Evolutionary conservation across 2,797 vertebrate genomes (phyloP).

Genomic region (Premnoplex brunnescens): DNA sequence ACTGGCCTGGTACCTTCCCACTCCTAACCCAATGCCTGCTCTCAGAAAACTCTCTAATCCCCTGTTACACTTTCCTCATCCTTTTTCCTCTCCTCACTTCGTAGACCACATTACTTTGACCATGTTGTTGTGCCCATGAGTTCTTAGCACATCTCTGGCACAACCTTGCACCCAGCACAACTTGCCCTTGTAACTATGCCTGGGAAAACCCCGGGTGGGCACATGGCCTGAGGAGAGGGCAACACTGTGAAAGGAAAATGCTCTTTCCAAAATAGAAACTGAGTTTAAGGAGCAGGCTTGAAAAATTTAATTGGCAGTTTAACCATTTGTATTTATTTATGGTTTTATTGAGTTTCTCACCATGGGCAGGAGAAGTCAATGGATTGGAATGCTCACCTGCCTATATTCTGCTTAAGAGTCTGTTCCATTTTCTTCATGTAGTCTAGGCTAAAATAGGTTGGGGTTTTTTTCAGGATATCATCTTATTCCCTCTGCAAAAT

Average conservation of each 20-base stretch:
- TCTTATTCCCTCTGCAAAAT: background rate
- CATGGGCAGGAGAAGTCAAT: background rate
- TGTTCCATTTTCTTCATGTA: background rate
- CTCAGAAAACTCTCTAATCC: background rate
- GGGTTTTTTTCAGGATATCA: background rate
- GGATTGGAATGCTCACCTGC: background rate
- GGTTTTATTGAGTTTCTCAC: background rate
- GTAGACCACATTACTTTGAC: background rate
- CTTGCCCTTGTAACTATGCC: background rate
- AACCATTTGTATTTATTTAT: background rate
- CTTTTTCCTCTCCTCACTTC: background rate
- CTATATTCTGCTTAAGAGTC: background rate
- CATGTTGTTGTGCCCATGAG: background rate
- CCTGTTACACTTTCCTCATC: background rate
- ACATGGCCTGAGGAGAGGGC: background rate
- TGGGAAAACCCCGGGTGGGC: background rate
- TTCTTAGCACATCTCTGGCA: background rate
- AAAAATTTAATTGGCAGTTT: background rate
- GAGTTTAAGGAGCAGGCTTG: background rate
- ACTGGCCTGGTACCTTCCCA: background rate
- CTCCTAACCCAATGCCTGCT: background rate
- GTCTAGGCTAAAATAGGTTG: background rate
- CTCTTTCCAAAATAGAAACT: background rate
- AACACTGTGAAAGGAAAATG: background rate
- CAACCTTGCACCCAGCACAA: background rate